These are phyloP conservation scores for Pteronura brasiliensis DNA, from an alignment of 2,113 vertebrate genomes.

Conservation along the genomic window DNA sequence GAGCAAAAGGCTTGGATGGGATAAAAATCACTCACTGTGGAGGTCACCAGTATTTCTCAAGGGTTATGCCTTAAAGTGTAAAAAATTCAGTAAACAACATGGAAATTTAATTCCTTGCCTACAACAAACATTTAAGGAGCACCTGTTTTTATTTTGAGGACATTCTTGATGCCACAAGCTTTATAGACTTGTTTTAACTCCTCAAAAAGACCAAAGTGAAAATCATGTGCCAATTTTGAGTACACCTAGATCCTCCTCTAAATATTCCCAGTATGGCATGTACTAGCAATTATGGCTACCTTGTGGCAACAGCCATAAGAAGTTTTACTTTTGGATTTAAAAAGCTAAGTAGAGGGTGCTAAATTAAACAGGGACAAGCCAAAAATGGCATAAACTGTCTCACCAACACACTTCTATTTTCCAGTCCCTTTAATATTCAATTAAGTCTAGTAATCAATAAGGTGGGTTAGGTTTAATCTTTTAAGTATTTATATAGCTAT, in stretches of 20 bases:
- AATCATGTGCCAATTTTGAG: neutral
- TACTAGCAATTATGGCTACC: neutral
- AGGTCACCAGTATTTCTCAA: neutral
- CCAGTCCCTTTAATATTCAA: neutral
- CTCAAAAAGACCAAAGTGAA: constrained; percentile 4
- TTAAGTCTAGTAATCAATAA: neutral
- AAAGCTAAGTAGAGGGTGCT: neutral
- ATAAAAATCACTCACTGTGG: constrained; percentile 10
- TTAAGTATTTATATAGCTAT: neutral
- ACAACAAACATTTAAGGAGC: constrained; percentile 32
- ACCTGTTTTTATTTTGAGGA: neutral
- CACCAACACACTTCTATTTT: neutral
- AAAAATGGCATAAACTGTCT: neutral
- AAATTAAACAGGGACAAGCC: neutral
- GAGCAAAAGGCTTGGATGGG: neutral
- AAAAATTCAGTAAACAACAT: constrained; percentile 34
- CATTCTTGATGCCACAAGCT: neutral
- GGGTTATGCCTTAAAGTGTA: constrained; percentile 29
- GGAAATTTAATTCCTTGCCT: neutral
- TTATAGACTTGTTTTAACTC: constrained; percentile 7
- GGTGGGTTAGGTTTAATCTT: neutral
- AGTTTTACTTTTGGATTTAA: neutral
- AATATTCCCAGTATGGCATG: neutral
- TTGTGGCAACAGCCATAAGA: neutral
- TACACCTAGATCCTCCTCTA: neutral